Base-by-base conservation (phyloP, 2,797 vertebrate species). In the Poeciliopsis gracilis region DNA sequence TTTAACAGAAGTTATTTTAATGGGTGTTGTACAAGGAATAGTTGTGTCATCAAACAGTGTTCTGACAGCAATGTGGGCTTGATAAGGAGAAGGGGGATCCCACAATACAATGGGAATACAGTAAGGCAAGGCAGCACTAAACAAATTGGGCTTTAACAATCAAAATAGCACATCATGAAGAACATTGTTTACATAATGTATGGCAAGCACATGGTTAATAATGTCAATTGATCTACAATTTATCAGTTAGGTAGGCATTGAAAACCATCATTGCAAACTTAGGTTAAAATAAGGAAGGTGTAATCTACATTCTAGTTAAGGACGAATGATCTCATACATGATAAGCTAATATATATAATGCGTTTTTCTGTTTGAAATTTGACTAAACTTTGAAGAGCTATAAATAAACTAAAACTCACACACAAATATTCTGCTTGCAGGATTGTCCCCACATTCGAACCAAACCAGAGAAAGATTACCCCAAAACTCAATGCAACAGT, bases 1-100 rank as follows among this genome's bases (percentile, higher is more conserved):
- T 92, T 86, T 87, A 94, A 94, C 92, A 95, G 93, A 94, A 92
- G 92, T 94, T 93, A 95, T 95, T 96, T 96, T 96, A 96, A 95
- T 96, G 95, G 91, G 94, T 96, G 93, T 95, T 95, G 87, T 94
- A 95, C 93, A 95, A 95, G 94, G 94, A 95, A 95, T 93, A 95
- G 91, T 95, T 94, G 93, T 89, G 94, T 95, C 94, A 94, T 93
- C 95, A 94, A 95, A 96, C 96, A 96, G 95, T 96, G 95, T 96
- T 93, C 95, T 96, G 95, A 96, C 95, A 94, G 94, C 94, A 84
- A 93, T 89, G 84, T 92, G 90, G 91, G 85, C 2, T 33, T 73
- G 73, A 82, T 33, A 25, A 84, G 84, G 33, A 75, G 75, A 55
- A 30, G 67, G n/a, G 90, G 93, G 93, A 92, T 94, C 95, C 95